Conservation (phyloP, 2,888 invertebrate genomes). For the Resseliella maxima region DNA sequence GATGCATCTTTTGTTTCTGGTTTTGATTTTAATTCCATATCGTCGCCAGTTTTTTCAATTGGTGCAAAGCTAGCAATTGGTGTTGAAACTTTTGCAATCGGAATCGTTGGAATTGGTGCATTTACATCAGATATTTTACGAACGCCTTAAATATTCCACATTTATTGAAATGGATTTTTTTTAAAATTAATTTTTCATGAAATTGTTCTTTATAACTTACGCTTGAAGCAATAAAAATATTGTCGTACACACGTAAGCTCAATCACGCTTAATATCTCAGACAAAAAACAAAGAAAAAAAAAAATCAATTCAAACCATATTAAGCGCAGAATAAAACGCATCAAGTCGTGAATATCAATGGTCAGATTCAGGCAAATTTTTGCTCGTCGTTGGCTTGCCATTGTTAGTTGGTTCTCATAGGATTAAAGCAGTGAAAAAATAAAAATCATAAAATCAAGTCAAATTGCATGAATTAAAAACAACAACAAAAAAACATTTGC, state of each 20-base stretch:
- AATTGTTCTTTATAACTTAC: not conserved
- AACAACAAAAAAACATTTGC: no score
- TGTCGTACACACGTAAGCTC: not conserved
- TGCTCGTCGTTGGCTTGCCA: no score
- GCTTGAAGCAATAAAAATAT: not conserved
- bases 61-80: conserved; percentile 5
- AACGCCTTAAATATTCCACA: not conserved
- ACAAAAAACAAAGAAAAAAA: not conserved
- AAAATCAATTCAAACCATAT: not conserved
- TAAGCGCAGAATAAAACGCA: not conserved
- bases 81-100: not conserved
- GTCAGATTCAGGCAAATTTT: no score
- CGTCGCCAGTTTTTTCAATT: not conserved
- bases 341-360: no score
- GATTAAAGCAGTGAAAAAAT: no score
- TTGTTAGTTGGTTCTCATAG: no score
- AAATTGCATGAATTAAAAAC: no score
- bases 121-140: not conserved
- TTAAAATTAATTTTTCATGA: not conserved
- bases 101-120: not conserved
- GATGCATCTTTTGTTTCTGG: not conserved
- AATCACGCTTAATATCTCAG: not conserved
- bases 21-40: not conserved
- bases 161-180: not conserved
- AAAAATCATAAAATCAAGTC: no score